phyloP scores from a whole-genome alignment of 2,888 invertebrate genomes.

The Heteropelma amictum region DNA sequence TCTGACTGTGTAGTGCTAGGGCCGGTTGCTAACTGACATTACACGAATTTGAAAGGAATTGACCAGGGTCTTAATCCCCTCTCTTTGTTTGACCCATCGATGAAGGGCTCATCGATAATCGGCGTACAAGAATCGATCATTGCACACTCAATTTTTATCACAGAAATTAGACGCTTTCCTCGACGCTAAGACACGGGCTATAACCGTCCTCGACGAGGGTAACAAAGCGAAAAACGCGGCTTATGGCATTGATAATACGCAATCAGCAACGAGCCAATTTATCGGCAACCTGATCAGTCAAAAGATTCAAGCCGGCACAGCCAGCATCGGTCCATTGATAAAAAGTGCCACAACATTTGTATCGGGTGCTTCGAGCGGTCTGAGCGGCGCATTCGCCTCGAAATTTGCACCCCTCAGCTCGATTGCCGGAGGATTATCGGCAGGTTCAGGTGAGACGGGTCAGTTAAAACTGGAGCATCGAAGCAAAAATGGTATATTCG shows the following conservation, averaged over 20 bases:
- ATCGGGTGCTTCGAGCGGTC: constrained; percentile 66
- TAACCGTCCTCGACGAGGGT: constrained; percentile 84
- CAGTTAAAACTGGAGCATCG: constrained; percentile 41
- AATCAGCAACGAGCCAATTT: constrained; percentile 80
- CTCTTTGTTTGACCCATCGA: too few species aligned
- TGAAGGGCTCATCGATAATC: background rate
- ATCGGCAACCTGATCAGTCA: constrained; percentile 84
- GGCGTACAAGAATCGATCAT: background rate
- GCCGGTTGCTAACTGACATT: too few species aligned
- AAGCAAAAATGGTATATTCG: constrained; percentile 32
- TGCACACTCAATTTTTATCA: background rate
- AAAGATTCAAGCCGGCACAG: constrained; percentile 84
- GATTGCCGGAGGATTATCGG: constrained; percentile 81
- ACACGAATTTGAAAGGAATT: too few species aligned
- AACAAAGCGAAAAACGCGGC: constrained; percentile 88
- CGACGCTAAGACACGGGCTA: constrained; percentile 87
- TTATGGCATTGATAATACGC: constrained; percentile 85
- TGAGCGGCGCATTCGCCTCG: constrained; percentile 68
- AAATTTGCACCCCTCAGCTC: constrained; percentile 78
- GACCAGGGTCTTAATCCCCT: too few species aligned
- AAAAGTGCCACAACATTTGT: constrained; percentile 82
- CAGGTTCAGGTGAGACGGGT: constrained; percentile 72
- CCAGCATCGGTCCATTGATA: constrained; percentile 80
- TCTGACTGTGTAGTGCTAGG: too few species aligned
- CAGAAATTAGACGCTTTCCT: constrained; percentile 91